Evolutionary conservation across 1,140 invertebrate species (phyloP), one percentile per base, ranked within the genome.

Genomic region (Dryas iulia): DNA sequence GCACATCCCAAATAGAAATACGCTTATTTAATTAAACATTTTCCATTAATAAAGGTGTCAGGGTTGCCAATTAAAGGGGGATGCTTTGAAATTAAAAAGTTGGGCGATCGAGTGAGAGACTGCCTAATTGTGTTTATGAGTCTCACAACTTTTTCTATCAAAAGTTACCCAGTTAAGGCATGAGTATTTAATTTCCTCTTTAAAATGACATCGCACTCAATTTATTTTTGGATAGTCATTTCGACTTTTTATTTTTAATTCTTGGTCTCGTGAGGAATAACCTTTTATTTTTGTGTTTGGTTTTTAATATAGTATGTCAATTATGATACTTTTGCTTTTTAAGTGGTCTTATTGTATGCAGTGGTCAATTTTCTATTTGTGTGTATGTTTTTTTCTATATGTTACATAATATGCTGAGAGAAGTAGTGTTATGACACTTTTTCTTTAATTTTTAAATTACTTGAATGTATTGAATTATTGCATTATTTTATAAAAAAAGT

Each of bases 21-120:
- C 52, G 39, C 14, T 25, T 26, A 65, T 66, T 69, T 65, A 62
- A 69, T 73, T 63, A 59, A 62, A 63, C 18, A 47, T 66, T 73
- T 72, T 63, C 65, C 52, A 69, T 73, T 62, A 73, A 61, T 68
- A 72, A 65, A 63, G 54, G 59, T 26, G 62, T 72, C 30, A 59
- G 61, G 59, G 62, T 69, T 63, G 66, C 70, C 70, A 63, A 56
- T 71, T 58, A 60, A 58, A 63, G 53, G 66, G n/a, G 62, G 53
- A 60, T 33, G 25, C 57, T 25, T 54, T 21, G 58, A 61, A 69
- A 73, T 70, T 56, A 56, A 56, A 56, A 56, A 56, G 53, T 56
- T 56, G 53, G 21, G 12, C 24, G 25, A 56, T 56, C 53, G 53
- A 14, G 53, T 26, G 24, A 7, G 53, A 56, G 23, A 14, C 53